A percentile compares a stretch with the other conserved stretches of the same genome.
phyloP scores from a whole-genome alignment of 1,140 invertebrate genomes.

The Neotoxoptera formosana region DNA sequence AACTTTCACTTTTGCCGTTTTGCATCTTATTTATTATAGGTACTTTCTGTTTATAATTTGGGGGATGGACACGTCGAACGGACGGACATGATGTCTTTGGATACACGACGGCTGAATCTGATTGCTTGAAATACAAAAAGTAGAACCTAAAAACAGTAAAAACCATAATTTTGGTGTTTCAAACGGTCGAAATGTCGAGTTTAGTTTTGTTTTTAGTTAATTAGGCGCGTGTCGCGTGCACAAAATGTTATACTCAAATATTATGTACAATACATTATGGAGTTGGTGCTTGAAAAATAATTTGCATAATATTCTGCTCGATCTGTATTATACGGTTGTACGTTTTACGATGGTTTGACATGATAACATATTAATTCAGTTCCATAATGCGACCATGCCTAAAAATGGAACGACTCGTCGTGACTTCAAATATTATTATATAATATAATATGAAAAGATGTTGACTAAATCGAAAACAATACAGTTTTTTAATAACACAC shows the following conservation, averaged over 20 bases:
- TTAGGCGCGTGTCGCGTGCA: not conserved
- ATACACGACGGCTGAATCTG: not conserved
- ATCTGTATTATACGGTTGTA: not conserved
- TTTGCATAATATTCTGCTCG: not conserved
- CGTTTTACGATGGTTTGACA: not conserved
- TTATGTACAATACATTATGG: not conserved
- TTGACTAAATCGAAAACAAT: not conserved
- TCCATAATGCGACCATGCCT: not conserved
- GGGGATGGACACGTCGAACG: not conserved
- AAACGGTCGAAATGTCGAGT: not conserved
- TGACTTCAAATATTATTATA: not conserved
- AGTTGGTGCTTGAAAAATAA: not conserved
- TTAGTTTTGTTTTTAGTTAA: not conserved
- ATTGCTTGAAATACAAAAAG: not conserved
- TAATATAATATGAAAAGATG: not conserved
- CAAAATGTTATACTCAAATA: not conserved
- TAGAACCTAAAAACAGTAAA: not conserved
- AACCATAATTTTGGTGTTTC: not conserved
- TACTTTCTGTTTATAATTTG: conserved; percentile 17
- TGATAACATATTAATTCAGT: not conserved
- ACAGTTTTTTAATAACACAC: not conserved
- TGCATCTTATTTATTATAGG: not conserved
- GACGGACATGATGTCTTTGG: not conserved
- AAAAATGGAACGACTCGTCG: not conserved
- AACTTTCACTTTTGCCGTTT: not conserved